A percentile compares a stretch with the other conserved stretches of the same genome.
phyloP scores from a whole-genome alignment of 2,113 vertebrate genomes.

The Pterocles burchelli region DNA sequence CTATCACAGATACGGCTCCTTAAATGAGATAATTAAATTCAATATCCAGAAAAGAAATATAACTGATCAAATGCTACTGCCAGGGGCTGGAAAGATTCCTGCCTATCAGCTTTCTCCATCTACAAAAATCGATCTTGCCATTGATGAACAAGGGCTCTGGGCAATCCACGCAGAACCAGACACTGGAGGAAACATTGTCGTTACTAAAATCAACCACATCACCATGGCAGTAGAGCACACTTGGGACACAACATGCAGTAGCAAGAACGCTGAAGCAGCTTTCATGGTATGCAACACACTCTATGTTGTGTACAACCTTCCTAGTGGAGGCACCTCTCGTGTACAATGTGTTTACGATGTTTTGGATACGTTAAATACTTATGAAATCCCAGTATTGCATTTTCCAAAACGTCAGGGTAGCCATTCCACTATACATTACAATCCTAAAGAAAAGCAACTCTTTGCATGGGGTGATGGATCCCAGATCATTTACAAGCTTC shows the following conservation, averaged over 20 bases:
- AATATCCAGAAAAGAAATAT: slow-evolving; percentile 79
- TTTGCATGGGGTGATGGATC: slow-evolving; percentile 94
- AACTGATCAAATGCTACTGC: slow-evolving; percentile 81
- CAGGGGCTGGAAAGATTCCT: slow-evolving; percentile 82
- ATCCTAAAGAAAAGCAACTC: slow-evolving; percentile 86
- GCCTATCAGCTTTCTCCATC: slow-evolving; percentile 84
- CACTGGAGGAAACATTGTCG: slow-evolving; percentile 80
- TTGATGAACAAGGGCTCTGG: slow-evolving; percentile 94
- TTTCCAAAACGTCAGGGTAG: slow-evolving; percentile 87
- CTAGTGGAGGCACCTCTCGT: slow-evolving; percentile 82
- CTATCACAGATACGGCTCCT: slow-evolving; percentile 85
- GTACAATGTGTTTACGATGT: slow-evolving; percentile 89
- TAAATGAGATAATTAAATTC: slow-evolving; percentile 90
- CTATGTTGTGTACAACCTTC: slow-evolving; percentile 88
- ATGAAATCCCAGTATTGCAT: slow-evolving; percentile 75
- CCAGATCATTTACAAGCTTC: slow-evolving; percentile 91
- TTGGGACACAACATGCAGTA: slow-evolving; percentile 90
- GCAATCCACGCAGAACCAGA: slow-evolving; percentile 87
- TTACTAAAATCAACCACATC: slow-evolving; percentile 85
- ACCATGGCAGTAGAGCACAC: slow-evolving; percentile 80
- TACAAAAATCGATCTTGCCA: slow-evolving; percentile 88
- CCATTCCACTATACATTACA: slow-evolving; percentile 89
- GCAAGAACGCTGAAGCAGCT: slow-evolving; percentile 85
- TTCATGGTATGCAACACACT: slow-evolving; percentile 90
- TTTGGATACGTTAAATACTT: slow-evolving; percentile 71